Conservation (phyloP, 2,888 invertebrate species). For the Cremastobaeus sp. region DNA sequence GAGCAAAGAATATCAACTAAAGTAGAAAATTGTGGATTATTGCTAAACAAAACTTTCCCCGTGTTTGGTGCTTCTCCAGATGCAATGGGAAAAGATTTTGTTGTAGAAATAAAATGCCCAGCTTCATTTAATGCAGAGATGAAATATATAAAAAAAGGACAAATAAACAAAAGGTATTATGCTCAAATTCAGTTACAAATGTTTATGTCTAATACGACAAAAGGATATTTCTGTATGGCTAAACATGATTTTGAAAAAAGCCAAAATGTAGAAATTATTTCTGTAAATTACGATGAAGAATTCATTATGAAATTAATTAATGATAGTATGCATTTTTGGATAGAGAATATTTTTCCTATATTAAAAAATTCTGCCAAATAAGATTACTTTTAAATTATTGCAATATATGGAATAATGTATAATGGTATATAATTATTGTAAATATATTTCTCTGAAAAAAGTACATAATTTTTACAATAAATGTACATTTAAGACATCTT, state of each 20-base stretch:
- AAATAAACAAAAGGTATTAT: conserved; percentile 20
- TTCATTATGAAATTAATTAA: neutral
- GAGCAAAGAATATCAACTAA: neutral
- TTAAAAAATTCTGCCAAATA: neutral
- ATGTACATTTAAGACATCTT: too few species aligned
- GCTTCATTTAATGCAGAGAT: conserved; percentile 20
- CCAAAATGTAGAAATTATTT: conserved; percentile 37
- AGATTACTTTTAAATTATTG: too few species aligned
- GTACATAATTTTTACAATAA: too few species aligned
- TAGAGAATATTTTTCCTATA: conserved; percentile 2
- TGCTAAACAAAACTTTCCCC: conserved; percentile 27
- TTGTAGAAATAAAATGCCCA: conserved; percentile 56
- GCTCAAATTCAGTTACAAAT: conserved; percentile 67
- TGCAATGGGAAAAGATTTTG: conserved; percentile 49
- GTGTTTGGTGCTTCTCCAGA: conserved; percentile 49
- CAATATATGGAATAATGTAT: too few species aligned
- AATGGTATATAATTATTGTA: too few species aligned
- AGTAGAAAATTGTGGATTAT: conserved; percentile 18
- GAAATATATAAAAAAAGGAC: conserved; percentile 31
- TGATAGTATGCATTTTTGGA: conserved; percentile 1
- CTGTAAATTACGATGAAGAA: conserved; percentile 28
- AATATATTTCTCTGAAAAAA: conserved; percentile 7
- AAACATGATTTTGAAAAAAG: conserved; percentile 64
- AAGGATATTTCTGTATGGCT: conserved; percentile 64
- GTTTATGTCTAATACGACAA: conserved; percentile 58